Evolutionary conservation across 1,140 invertebrate genomes (phyloP), one percentile per base, ranked within the genome.

Genomic region (Drosophila quadrilineata): DNA sequence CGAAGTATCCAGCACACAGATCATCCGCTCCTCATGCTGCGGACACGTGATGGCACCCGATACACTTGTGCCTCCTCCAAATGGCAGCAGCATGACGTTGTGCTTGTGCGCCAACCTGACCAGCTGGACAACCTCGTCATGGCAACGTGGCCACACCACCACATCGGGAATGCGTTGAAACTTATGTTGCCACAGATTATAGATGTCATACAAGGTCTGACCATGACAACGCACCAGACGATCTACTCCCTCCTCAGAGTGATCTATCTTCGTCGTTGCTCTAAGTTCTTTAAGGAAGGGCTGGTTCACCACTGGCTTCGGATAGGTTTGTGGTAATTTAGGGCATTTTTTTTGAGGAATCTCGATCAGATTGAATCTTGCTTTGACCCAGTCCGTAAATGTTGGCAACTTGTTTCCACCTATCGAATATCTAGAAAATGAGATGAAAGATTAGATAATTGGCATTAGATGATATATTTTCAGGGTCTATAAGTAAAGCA

Each of bases 11-110:
- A 99, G 74, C 0, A 94, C 96, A 9, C 98, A 92, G 62, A 99
- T 98, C 50, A 95, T 94, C 40, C 98, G 91, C 9, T 79, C 84
- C 90, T 99, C 98, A 10, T 94, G 86, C 16, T 90, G 82, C 0
- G 98, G 98, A 90, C 98, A 99, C 57, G 94, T 93, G 0, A 98
- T 91, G 2, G 97, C 96, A 8, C 96, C 95, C 0, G 98, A 97
- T 0, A 99, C 98, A 64, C 96, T 98, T 0, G 98, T 99, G 3
- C 98, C 98, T 9, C 98, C 98, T 2, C 98, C 98, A 90, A 95
- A 99, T 5, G 98, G 98, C 75, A 99, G 97, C 26, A 99, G 92
- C 21, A 95, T 96, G n/a, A 96, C 92, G 72, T 95, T 93, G 72
- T 94, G 91, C 36, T 93, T 91, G 41, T 93, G 91, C 0, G 97